Conservation (phyloP, 2,888 invertebrate species). For the Ormyrus rosae region DNA sequence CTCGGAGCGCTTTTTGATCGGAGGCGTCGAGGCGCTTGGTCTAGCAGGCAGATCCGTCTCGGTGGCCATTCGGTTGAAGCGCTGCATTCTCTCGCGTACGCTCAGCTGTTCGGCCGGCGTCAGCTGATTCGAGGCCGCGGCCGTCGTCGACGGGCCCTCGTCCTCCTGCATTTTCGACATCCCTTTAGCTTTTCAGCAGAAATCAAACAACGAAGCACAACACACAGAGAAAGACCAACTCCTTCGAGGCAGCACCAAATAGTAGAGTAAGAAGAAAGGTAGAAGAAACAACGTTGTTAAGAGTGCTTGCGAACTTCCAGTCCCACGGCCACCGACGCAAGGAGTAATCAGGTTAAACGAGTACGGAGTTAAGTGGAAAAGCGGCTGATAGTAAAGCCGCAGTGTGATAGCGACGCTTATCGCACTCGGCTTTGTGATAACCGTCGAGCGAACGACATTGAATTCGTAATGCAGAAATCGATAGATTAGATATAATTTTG, state of each 20-base stretch:
- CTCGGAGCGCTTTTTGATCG: constrained; percentile 78
- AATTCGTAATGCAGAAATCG: constrained; percentile 20
- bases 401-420: constrained; percentile 37
- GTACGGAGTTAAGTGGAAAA: background rate
- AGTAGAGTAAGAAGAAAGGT: too few species aligned
- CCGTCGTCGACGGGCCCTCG: constrained; percentile 59
- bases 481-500: constrained; percentile 5
- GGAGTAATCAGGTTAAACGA: constrained; percentile 15
- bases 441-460: constrained; percentile 2
- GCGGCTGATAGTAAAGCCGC: constrained; percentile 5
- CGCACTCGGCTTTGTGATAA: constrained; percentile 33
- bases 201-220: background rate
- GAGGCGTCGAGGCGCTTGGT: constrained; percentile 63
- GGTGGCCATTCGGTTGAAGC: constrained; percentile 94
- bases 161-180: constrained; percentile 68
- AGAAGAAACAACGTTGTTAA: too few species aligned
- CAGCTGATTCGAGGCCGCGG: constrained; percentile 59
- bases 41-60: constrained; percentile 79
- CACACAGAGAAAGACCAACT: background rate
- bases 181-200: background rate
- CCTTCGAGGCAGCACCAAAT: too few species aligned
- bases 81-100: constrained; percentile 94
- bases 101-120: constrained; percentile 81
- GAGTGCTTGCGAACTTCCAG: too few species aligned
- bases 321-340: background rate